Conservation (phyloP, 2,113 vertebrate species). For the Porphyrio hochstetteri region DNA sequence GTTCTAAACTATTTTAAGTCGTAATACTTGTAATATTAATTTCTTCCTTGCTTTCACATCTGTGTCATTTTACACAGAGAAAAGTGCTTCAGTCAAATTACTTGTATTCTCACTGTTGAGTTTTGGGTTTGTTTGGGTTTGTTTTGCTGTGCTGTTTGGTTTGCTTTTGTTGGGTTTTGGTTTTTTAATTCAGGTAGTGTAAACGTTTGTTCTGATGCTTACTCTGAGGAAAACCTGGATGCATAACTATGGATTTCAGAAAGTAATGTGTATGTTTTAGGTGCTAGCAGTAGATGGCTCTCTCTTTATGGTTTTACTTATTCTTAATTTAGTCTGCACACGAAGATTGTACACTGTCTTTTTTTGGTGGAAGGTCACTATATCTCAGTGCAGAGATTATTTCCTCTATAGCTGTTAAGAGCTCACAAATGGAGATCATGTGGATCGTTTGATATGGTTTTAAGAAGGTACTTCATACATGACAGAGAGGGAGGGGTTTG, state of each 20-base stretch:
- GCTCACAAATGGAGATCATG: neutral
- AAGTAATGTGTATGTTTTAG: neutral
- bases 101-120: neutral
- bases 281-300: conserved; percentile 9
- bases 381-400: neutral
- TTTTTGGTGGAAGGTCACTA: neutral
- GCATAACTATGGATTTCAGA: neutral
- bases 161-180: neutral
- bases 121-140: neutral
- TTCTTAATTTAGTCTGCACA: neutral
- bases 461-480: neutral
- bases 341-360: neutral
- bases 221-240: neutral
- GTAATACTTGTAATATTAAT: neutral
- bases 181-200: neutral
- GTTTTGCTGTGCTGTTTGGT: neutral
- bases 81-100: neutral
- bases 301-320: neutral
- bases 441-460: neutral
- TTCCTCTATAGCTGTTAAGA: neutral
- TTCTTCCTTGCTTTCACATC: neutral
- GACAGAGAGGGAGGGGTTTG: neutral
- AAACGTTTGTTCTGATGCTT: neutral
- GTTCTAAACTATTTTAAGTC: neutral
- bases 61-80: neutral